Percentiles rank a stretch among this genome's conserved stretches.
phyloP scores from a whole-genome alignment of 2,113 vertebrate genomes.

The Typhlomys cinereus region DNA sequence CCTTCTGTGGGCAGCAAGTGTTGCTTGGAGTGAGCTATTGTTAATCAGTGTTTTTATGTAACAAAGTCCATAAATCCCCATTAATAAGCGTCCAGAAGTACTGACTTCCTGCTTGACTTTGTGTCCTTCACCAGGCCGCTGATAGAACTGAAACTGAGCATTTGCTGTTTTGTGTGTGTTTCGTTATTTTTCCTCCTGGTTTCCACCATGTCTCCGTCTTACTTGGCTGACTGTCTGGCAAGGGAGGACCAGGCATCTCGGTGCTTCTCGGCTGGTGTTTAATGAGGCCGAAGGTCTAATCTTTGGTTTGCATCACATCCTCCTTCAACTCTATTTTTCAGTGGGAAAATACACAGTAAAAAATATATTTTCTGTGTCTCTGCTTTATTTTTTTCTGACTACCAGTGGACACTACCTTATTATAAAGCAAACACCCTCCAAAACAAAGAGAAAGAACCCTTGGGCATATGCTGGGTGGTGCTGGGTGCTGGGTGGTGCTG shows the following conservation, averaged over 20 bases:
- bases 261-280: neutral
- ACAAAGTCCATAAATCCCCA: slow-evolving; percentile 76
- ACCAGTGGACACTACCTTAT: neutral
- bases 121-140: slow-evolving; percentile 79
- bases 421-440: too few relatives aligned
- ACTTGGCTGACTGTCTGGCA: neutral
- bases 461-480: too few relatives aligned
- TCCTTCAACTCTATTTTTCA: neutral
- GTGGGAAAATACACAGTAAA: neutral
- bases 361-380: neutral
- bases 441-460: too few relatives aligned
- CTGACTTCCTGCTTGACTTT: slow-evolving; percentile 61
- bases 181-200: slow-evolving; percentile 55
- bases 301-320: neutral
- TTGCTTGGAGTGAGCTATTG: slow-evolving; percentile 66
- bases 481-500: neutral
- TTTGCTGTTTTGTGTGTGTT: neutral
- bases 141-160: slow-evolving; percentile 47
- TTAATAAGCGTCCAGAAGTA: slow-evolving; percentile 72
- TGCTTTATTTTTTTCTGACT: neutral
- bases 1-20: slow-evolving; percentile 54
- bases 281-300: neutral
- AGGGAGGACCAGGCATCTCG: neutral
- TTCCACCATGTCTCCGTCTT: neutral
- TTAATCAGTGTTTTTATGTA: slow-evolving; percentile 78